Base-by-base conservation (phyloP, 2,888 invertebrate species). In the Priocnemis perturbator region DNA sequence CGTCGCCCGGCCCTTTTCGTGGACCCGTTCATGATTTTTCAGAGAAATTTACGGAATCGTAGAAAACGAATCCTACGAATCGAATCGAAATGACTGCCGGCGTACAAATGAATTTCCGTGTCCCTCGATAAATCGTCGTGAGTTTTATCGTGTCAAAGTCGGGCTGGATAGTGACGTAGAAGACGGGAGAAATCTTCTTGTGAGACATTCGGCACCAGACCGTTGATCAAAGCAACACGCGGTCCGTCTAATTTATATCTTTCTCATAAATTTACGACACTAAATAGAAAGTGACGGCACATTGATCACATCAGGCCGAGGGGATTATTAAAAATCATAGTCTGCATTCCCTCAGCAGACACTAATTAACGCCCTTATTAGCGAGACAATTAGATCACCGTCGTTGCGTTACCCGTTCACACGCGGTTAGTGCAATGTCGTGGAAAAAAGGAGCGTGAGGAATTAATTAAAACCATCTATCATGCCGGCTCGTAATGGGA, bases 381-480 rank as follows among this genome's bases (percentile, higher is more conserved):
- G 67, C 63, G 67, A 76, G 73, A 75, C 76, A 75, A 77, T 79
- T 77, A 74, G 71, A 79, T 78, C 71, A 68, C 62, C 68, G 56
- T 76, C 60, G 72, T 66, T 60, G 52, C 45, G 21, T 44, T 56
- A 60, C 44, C 44, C 65, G 67, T 76, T 81, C 76, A 65, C 77
- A 71, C 72, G 74, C 67, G 55, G 59, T 71, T 69, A 62, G 55
- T 26, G 47, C 44, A 26, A 20, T 60, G 21, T 61, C 47, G 55
- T 58, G 71, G 67, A 71, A 73, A 73, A 60, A 71, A 73, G 63
- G 62, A 64, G 26, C 64, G 76, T 67, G 74, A 70, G 71, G 69
- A 77, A 77, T 77, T 82, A 75, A 82, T 79, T 77, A 77, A 73
- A 77, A 65, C 64, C 74, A 73, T 73, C 67, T 71, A 73, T 77